phyloP scores from a whole-genome alignment of 2,113 vertebrate species.

The Psettodes erumei region DNA sequence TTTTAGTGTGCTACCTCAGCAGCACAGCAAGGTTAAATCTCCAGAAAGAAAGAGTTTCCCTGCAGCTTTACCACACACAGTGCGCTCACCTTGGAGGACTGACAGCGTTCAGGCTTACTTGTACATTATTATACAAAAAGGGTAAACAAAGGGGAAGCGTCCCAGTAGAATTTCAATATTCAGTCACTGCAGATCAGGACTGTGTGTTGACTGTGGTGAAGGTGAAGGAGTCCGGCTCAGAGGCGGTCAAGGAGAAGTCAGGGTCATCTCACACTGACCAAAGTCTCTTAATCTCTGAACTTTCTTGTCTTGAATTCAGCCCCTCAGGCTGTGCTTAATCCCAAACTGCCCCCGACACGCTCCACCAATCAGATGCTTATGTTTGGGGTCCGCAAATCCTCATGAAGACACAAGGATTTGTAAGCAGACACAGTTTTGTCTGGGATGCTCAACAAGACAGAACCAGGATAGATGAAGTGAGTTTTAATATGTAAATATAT shows the following conservation, averaged over 20 bases:
- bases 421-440: constrained; percentile 5
- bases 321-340: constrained; percentile 29
- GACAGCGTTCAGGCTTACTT: constrained; percentile 49
- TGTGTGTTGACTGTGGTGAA: neutral
- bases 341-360: constrained; percentile 33
- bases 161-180: neutral
- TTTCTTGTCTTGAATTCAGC: constrained; percentile 41
- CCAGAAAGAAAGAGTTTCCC: constrained; percentile 50
- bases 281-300: constrained; percentile 50
- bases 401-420: constrained; percentile 31
- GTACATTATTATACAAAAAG: constrained; percentile 44
- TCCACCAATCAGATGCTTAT: constrained; percentile 33
- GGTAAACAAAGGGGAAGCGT: neutral
- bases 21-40: constrained; percentile 71
- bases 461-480: neutral
- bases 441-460: neutral
- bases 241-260: constrained; percentile 31
- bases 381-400: constrained; percentile 39
- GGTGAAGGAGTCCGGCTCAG: constrained; percentile 1
- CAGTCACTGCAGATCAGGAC: neutral
- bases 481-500: too few species aligned
- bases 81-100: constrained; percentile 49
- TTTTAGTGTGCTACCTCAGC: constrained; percentile 73
- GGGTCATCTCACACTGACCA: constrained; percentile 19
- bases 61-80: constrained; percentile 48